phyloP scores from a whole-genome alignment of 2,888 invertebrate genomes.

The Philaethria dido region DNA sequence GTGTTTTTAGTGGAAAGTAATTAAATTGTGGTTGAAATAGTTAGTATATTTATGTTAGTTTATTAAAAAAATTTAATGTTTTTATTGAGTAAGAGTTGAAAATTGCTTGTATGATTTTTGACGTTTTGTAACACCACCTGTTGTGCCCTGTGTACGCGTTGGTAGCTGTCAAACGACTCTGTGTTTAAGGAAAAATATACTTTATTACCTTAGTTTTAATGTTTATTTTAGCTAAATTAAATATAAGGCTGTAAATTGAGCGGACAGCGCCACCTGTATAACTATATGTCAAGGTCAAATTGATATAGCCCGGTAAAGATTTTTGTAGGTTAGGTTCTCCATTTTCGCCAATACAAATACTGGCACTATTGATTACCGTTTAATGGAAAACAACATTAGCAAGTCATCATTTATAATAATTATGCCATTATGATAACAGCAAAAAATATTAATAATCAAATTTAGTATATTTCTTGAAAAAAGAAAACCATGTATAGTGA shows the following conservation, averaged over 20 bases:
- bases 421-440: neutral
- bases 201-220: neutral
- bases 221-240: slow-evolving; percentile 16
- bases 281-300: slow-evolving; percentile 44
- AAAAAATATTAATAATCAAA: neutral
- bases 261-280: slow-evolving; percentile 45
- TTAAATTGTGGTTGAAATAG: neutral
- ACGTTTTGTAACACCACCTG: slow-evolving; percentile 43
- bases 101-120: slow-evolving; percentile 40
- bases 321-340: slow-evolving; percentile 35
- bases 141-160: slow-evolving; percentile 45
- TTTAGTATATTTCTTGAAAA: too few species aligned
- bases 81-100: slow-evolving; percentile 22
- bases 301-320: slow-evolving; percentile 37
- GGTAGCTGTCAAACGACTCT: slow-evolving; percentile 43
- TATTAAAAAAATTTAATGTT: neutral
- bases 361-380: neutral
- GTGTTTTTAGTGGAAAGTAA: neutral
- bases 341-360: slow-evolving; percentile 9
- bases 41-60: neutral
- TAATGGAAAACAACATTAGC: neutral
- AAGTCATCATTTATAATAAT: neutral
- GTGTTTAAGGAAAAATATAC: slow-evolving; percentile 16
- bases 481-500: too few species aligned
- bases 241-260: slow-evolving; percentile 27